phyloP scores from a whole-genome alignment of 1,140 invertebrate genomes.

The Pseudomyrmex concolor region DNA sequence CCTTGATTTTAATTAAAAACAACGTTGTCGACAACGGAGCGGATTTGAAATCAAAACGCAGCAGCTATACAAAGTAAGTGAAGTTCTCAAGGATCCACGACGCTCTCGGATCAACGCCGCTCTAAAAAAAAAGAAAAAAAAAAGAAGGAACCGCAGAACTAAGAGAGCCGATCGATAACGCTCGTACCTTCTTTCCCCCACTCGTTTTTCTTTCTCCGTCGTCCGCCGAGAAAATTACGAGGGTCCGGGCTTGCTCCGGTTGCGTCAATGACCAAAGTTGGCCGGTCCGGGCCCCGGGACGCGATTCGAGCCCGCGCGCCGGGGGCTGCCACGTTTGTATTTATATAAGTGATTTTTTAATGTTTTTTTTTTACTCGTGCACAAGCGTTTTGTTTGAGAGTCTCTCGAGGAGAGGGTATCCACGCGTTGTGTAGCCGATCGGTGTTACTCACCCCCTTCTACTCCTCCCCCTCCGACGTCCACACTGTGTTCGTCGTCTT shows the following conservation, averaged over 20 bases:
- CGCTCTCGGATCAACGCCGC: conserved; percentile 46
- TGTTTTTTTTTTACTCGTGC: conserved; percentile 72
- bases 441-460: conserved; percentile 29
- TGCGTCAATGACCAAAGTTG: conserved; percentile 58
- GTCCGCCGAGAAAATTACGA: conserved; percentile 49
- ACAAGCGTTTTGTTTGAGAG: conserved; percentile 56
- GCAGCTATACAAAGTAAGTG: background rate
- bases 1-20: background rate
- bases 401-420: conserved; percentile 41
- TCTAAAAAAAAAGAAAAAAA: conserved; percentile 18
- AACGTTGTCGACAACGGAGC: background rate
- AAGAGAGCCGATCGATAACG: conserved; percentile 59
- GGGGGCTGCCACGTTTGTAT: conserved; percentile 65
- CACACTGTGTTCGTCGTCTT: conserved; percentile 35
- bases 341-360: conserved; percentile 71
- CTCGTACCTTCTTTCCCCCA: background rate
- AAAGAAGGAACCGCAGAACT: conserved; percentile 15
- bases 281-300: conserved; percentile 27
- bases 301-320: conserved; percentile 38
- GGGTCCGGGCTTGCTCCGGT: conserved; percentile 54
- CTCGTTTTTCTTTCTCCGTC: background rate
- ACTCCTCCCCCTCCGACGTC: background rate
- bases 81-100: conserved; percentile 31
- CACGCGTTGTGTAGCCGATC: conserved; percentile 48
- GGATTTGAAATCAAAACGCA: background rate